phyloP scores from a whole-genome alignment of 2,113 vertebrate species.

The Chaetorhynchus papuensis region DNA sequence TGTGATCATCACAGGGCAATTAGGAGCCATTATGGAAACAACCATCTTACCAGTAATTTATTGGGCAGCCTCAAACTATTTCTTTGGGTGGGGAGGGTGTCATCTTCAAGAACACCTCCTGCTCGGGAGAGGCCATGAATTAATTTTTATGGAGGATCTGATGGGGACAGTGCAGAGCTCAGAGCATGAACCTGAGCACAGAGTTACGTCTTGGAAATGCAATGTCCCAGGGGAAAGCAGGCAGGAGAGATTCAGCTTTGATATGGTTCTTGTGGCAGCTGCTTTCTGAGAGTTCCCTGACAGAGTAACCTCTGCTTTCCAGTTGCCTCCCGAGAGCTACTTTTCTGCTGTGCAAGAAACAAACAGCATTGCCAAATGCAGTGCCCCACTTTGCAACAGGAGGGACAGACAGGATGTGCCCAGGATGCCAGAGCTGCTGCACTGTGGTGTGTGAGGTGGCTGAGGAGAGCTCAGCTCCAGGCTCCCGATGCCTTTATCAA shows the following conservation, averaged over 20 bases:
- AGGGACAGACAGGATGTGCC: background rate
- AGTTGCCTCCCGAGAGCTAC: background rate
- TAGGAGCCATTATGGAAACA: constrained; percentile 30
- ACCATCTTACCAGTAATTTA: background rate
- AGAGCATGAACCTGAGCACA: background rate
- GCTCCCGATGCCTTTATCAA: background rate
- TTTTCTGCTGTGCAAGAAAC: background rate
- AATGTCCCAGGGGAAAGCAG: background rate
- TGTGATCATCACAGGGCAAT: constrained; percentile 44
- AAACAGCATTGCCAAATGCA: background rate
- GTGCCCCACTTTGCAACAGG: rapidly evolving
- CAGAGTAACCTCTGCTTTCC: background rate
- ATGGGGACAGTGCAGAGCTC: background rate
- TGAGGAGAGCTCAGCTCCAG: background rate
- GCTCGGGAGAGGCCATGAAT: background rate
- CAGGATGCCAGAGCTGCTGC: background rate
- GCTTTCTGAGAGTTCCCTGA: background rate
- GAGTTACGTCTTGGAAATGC: background rate
- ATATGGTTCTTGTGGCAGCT: background rate
- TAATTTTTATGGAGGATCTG: background rate
- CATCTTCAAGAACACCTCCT: background rate
- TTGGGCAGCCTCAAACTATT: background rate
- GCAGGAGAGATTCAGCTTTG: background rate
- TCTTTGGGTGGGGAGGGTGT: background rate
- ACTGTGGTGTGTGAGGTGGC: rapidly evolving